phyloP scores from a whole-genome alignment of 1,140 invertebrate genomes.

The Leptinotarsa texana region DNA sequence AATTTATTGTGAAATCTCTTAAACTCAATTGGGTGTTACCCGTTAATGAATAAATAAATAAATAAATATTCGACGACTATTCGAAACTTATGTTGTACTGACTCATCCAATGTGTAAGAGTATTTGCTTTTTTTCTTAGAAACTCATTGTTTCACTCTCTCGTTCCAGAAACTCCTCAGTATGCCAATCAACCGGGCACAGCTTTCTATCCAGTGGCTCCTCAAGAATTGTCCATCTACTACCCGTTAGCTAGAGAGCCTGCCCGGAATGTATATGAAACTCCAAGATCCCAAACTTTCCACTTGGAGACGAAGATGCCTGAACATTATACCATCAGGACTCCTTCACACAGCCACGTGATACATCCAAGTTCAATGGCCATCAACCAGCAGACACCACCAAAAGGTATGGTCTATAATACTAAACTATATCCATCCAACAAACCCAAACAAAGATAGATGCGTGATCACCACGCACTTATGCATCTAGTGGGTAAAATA shows the following conservation, averaged over 20 bases:
- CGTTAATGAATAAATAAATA: no score
- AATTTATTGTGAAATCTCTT: no score
- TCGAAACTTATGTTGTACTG: no score
- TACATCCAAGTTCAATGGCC: constrained; percentile 48
- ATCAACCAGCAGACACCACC: constrained; percentile 47
- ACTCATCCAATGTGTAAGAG: no score
- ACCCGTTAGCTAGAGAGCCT: constrained; percentile 48
- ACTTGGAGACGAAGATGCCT: constrained; percentile 50
- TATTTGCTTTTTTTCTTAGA: no score
- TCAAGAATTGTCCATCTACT: constrained; percentile 50
- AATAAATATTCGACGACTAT: no score
- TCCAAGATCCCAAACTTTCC: constrained; percentile 46
- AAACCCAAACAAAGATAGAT: no score
- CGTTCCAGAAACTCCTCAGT: constrained; percentile 52
- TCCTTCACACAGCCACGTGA: constrained; percentile 45
- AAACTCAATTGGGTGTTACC: no score
- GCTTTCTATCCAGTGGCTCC: constrained; percentile 48
- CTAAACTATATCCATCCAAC: no score
- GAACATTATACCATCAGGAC: constrained; percentile 49
- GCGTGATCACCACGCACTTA: no score
- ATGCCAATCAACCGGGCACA: constrained; percentile 45
- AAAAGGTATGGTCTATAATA: constrained; percentile 38
- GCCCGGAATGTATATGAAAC: constrained; percentile 48
- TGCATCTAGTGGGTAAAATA: no score
- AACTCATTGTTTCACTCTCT: not conserved